Conservation (phyloP, 1,140 invertebrate species). For the Sweltsa coloradensis region DNA sequence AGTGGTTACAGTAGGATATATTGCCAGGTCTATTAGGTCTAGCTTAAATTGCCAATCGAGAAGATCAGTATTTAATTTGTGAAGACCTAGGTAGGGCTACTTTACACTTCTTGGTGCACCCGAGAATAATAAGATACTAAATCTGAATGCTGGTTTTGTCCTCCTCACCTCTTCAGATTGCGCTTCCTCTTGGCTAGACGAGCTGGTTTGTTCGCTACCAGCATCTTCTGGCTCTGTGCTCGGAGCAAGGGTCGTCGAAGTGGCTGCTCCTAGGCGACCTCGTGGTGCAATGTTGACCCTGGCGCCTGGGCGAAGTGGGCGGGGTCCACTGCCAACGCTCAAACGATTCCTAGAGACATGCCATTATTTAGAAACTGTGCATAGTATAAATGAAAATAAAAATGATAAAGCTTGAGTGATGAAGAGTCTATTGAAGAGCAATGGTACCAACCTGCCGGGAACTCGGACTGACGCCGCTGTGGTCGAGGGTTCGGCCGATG, state of each 20-base stretch:
- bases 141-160: conserved; percentile 31
- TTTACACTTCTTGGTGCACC: conserved; percentile 17
- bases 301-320: conserved; percentile 36
- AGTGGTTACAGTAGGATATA: background rate
- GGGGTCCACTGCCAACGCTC: background rate
- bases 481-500: background rate
- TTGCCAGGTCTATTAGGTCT: background rate
- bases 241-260: conserved; percentile 32
- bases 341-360: background rate
- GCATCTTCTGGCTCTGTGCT: conserved; percentile 23
- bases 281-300: conserved; percentile 39
- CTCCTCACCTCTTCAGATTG: conserved; percentile 32
- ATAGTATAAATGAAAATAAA: background rate
- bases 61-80: background rate
- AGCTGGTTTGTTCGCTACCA: conserved; percentile 17
- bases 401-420: background rate
- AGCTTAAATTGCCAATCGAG: background rate
- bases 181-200: conserved; percentile 22
- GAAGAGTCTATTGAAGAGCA: background rate
- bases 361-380: background rate
- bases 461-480: background rate
- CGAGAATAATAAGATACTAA: conserved; percentile 16
- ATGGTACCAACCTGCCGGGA: background rate
- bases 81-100: conserved; percentile 7
- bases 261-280: conserved; percentile 30